A percentile compares a stretch with the other conserved stretches of the same genome.
Evolutionary conservation across 2,797 vertebrate genomes (phyloP).

Genomic region (Mormyrus hasselquistii): DNA sequence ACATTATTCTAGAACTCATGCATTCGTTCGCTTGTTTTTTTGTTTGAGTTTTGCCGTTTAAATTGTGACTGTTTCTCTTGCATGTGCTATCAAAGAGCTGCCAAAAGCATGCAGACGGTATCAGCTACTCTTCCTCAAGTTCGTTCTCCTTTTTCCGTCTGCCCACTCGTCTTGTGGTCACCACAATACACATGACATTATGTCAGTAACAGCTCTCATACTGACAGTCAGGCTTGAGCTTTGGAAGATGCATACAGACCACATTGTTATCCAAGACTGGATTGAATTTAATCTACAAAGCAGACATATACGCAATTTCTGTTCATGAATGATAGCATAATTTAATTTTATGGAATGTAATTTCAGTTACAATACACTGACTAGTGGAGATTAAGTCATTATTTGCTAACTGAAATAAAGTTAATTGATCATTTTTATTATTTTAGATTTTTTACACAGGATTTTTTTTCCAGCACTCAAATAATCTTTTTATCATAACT

Average conservation of each 20-base stretch:
- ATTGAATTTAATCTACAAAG: neutral
- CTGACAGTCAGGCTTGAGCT: neutral
- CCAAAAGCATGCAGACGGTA: neutral
- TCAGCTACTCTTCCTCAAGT: neutral
- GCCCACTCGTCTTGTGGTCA: neutral
- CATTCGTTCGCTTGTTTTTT: neutral
- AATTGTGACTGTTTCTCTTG: neutral
- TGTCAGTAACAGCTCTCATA: neutral
- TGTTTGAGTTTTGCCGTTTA: neutral
- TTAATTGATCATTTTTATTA: neutral
- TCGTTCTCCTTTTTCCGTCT: neutral
- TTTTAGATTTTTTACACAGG: neutral
- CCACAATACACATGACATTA: neutral
- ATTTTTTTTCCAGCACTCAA: neutral
- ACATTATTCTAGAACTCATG: neutral
- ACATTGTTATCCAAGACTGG: neutral
- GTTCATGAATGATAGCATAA: neutral
- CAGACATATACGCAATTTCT: neutral
- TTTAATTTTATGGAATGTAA: neutral
- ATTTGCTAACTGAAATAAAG: neutral
- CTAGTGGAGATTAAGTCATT: neutral
- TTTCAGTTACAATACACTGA: neutral
- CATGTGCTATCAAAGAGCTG: neutral
- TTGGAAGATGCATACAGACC: neutral
- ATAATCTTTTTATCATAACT: neutral